phyloP scores from a whole-genome alignment of 2,888 invertebrate species.

The Drosophila longiperda region DNA sequence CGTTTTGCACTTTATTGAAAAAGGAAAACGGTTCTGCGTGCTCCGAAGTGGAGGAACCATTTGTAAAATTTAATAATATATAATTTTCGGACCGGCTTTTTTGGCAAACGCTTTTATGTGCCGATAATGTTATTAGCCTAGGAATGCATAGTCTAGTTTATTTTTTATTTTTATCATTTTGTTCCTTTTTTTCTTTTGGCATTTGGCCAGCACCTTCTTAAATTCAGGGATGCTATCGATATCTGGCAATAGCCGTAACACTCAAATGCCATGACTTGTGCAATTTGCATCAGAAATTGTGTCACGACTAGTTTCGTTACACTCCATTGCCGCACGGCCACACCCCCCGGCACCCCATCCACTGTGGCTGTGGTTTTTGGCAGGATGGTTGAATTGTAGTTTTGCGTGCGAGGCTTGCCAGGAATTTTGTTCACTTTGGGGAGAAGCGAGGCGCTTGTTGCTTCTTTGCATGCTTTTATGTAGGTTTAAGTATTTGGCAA shows the following conservation, averaged over 20 bases:
- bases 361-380: conserved; percentile 9
- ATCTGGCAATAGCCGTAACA: conserved; percentile 36
- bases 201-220: conserved; percentile 3
- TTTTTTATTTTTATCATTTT: neutral
- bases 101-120: conserved; percentile 53
- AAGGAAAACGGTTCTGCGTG: conserved; percentile 51
- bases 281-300: conserved; percentile 74
- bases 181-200: neutral
- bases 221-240: conserved; percentile 33
- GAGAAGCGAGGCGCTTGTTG: conserved; percentile 54
- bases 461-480: conserved; percentile 60
- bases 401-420: conserved; percentile 41
- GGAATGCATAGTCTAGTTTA: conserved; percentile 23
- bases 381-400: conserved; percentile 10
- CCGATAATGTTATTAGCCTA: conserved; percentile 75
- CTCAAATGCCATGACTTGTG: conserved; percentile 71
- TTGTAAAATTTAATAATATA: conserved; percentile 70
- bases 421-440: conserved; percentile 69
- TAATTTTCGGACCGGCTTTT: conserved; percentile 40
- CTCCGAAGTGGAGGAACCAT: conserved; percentile 37
- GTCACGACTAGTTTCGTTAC: conserved; percentile 75
- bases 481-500: conserved; percentile 62
- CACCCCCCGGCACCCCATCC: neutral
- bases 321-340: conserved; percentile 37
- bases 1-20: conserved; percentile 61